Evolutionary conservation across 2,797 vertebrate species (phyloP), one percentile per base, ranked within the genome.

Genomic region (Enteromius treurensis): DNA sequence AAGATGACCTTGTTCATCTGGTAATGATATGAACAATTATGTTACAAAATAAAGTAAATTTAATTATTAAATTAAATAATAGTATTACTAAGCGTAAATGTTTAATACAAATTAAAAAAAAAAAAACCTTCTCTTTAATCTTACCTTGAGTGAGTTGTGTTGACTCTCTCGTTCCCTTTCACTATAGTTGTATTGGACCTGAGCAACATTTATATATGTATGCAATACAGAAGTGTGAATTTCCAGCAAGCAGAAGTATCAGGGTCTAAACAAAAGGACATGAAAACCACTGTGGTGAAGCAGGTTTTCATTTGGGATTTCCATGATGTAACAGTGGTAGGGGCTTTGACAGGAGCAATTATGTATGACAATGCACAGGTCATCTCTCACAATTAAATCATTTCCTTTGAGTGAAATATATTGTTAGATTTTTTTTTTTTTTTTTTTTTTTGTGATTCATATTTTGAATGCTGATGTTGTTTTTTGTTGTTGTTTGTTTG

Each of bases 1-100:
- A 69, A 34, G 4, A 81, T 32, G 51, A 83, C 51, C 53, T 68
- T 49, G 3, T 77, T 79, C 86, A 89, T 90, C 89, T 90, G 5
- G 17, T 37, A 29, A 21, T 47, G 1, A 55, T 55, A 32, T 65
- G 0, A 34, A 29, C 26, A 62, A 15, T 29, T 26, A n/a, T 55
- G 13, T 29, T 29, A 62, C 5, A 29, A 62, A 62, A 29, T 62
- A 3, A 58, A 58, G 21, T 60, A n/a, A 26, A 26, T 13, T 60
- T 6, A 14, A 62, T 40, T 40, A 40, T 40, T 40, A 40, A 40
- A 8, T 7, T 4, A 29, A 4, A 67, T 65, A 14, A 65, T n/a
- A 21, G 21, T 21, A 32, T 47, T 29, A 19, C 37, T 80, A 10
- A 32, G 69, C 10, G 13, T 58, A 58, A 0, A 58, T 58, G 13